These are phyloP conservation scores for Aythya fuligula DNA, from an alignment of 2,797 vertebrate genomes.

Conservation along the genomic window DNA sequence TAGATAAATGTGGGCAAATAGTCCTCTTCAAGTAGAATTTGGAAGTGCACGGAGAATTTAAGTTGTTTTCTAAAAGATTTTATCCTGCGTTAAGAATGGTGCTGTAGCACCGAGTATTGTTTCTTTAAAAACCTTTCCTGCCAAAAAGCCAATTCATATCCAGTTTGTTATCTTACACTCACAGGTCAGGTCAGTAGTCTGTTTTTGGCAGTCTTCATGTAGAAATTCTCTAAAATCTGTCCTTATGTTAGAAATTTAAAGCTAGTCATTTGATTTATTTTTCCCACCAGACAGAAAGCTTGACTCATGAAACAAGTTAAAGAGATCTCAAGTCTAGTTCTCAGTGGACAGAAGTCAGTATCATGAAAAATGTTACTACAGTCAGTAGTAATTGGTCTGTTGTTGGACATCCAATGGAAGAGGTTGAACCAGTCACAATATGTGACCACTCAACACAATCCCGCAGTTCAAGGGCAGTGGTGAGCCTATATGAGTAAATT, in stretches of 20 bases:
- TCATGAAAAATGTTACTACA: accelerated
- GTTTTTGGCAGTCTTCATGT: not conserved
- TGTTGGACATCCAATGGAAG: not conserved
- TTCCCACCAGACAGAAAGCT: not conserved
- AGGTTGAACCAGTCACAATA: not conserved
- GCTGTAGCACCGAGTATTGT: not conserved
- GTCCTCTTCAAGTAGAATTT: conserved; percentile 35
- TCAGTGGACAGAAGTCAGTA: not conserved
- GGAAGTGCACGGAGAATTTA: not conserved
- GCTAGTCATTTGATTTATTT: not conserved
- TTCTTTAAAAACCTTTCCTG: conserved; percentile 6
- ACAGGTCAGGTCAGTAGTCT: not conserved
- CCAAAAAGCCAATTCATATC: not conserved
- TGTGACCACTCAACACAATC: not conserved
- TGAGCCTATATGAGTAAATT: not conserved
- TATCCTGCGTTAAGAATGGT: not conserved
- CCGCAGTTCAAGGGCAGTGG: not conserved
- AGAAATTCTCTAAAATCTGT: not conserved
- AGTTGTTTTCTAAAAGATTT: not conserved
- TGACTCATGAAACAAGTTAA: not conserved
- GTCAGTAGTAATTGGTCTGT: not conserved
- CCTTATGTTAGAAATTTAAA: not conserved
- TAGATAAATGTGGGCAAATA: not conserved
- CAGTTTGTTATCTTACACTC: not conserved
- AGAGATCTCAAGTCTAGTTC: not conserved